Conservation (phyloP, 2,113 vertebrate genomes). For the Mustelus asterias region DNA sequence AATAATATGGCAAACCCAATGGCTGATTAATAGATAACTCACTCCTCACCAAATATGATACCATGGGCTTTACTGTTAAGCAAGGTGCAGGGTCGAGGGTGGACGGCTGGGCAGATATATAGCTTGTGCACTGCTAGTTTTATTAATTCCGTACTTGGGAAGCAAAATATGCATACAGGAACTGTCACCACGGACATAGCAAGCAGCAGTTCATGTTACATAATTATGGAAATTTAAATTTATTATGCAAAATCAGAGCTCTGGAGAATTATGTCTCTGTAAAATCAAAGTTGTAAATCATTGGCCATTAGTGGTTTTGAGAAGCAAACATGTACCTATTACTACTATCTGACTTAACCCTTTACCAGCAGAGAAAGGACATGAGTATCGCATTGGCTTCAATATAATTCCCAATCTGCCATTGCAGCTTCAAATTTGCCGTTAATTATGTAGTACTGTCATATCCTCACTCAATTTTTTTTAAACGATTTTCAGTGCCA, state of each 20-base stretch:
- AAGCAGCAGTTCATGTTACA: background rate
- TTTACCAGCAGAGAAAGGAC: background rate
- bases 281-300: conserved; percentile 33
- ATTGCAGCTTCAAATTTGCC: background rate
- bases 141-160: background rate
- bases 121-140: background rate
- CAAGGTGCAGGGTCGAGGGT: background rate
- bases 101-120: background rate
- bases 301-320: background rate
- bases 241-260: conserved; percentile 22
- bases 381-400: background rate
- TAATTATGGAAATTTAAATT: conserved; percentile 31
- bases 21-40: background rate
- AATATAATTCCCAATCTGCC: background rate
- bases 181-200: background rate
- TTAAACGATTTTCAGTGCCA: background rate
- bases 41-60: background rate
- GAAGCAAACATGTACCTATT: background rate
- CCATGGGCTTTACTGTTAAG: background rate
- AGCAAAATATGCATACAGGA: background rate
- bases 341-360: background rate
- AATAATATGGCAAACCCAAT: background rate
- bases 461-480: background rate
- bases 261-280: background rate
- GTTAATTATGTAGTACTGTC: background rate